Conservation (phyloP, 2,888 invertebrate genomes). For the Oligia strigilis region DNA sequence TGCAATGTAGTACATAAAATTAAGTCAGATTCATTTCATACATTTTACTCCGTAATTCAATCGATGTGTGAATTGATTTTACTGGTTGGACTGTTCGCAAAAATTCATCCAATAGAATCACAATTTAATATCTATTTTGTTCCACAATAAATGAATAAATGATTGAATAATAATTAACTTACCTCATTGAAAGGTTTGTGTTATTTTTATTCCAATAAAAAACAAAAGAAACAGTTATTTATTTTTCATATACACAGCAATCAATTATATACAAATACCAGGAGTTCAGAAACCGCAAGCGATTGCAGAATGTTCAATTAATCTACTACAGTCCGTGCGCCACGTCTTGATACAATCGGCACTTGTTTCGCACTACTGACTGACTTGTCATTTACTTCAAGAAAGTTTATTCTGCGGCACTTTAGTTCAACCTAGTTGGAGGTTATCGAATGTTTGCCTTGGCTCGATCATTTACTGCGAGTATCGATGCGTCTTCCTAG, state of each 20-base stretch:
- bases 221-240: conserved; percentile 63
- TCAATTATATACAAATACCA: conserved; percentile 71
- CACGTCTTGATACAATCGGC: conserved; percentile 76
- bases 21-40: background rate
- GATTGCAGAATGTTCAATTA: conserved; percentile 41
- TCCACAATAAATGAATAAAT: background rate
- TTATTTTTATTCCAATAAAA: conserved; percentile 65
- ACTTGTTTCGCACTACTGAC: conserved; percentile 57
- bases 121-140: background rate
- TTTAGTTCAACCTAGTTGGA: conserved; percentile 53
- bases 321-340: conserved; percentile 60
- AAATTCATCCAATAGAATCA: background rate
- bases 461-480: conserved; percentile 38
- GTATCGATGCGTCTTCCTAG: conserved; percentile 45
- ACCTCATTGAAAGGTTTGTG: conserved; percentile 20
- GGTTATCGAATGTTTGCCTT: conserved; percentile 68
- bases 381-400: conserved; percentile 37
- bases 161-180: conserved; percentile 19
- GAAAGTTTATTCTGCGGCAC: conserved; percentile 29
- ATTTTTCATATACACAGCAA: conserved; percentile 55
- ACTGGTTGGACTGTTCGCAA: background rate
- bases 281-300: conserved; percentile 68
- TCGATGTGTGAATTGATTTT: background rate
- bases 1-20: too few species aligned
- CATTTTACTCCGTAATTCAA: background rate